These are phyloP conservation scores for Papilio protenor DNA, from an alignment of 2,888 invertebrate genomes.

Conservation along the genomic window DNA sequence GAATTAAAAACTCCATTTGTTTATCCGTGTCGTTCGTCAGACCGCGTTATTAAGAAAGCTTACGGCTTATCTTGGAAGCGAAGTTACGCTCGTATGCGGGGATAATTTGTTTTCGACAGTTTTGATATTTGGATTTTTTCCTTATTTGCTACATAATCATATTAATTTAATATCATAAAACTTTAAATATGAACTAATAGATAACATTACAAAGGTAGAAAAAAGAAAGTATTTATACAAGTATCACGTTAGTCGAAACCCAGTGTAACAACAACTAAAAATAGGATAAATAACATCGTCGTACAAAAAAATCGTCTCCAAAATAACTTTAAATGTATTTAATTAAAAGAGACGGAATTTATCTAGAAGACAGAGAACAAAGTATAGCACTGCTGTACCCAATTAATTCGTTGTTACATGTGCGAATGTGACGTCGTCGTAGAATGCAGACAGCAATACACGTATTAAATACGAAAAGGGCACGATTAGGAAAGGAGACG, in stretches of 20 bases:
- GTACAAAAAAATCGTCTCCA: too few relatives aligned
- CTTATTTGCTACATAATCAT: neutral
- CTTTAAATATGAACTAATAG: neutral
- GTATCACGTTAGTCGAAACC: too few relatives aligned
- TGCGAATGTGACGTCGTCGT: conserved; percentile 51
- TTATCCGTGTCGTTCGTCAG: conserved; percentile 15
- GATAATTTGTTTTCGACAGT: conserved; percentile 11
- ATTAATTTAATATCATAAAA: neutral
- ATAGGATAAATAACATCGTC: too few relatives aligned
- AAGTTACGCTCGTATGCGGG: neutral
- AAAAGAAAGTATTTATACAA: too few relatives aligned
- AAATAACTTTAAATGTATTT: neutral
- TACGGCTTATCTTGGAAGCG: neutral
- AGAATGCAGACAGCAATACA: conserved; percentile 57
- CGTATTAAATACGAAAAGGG: conserved; percentile 78
- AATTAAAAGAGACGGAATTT: conserved; percentile 20
- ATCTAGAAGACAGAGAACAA: conserved; percentile 37
- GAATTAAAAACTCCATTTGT: conserved; percentile 49
- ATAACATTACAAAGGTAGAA: too few relatives aligned
- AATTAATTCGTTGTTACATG: conserved; percentile 71
- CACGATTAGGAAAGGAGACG: conserved; percentile 68
- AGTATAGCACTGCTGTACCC: conserved; percentile 45
- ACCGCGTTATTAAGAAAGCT: conserved; percentile 11
- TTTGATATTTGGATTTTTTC: conserved; percentile 41
- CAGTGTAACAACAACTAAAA: too few relatives aligned